These are phyloP conservation scores for Ecliptopera silaceata DNA, from an alignment of 2,888 invertebrate genomes.

Conservation along the genomic window DNA sequence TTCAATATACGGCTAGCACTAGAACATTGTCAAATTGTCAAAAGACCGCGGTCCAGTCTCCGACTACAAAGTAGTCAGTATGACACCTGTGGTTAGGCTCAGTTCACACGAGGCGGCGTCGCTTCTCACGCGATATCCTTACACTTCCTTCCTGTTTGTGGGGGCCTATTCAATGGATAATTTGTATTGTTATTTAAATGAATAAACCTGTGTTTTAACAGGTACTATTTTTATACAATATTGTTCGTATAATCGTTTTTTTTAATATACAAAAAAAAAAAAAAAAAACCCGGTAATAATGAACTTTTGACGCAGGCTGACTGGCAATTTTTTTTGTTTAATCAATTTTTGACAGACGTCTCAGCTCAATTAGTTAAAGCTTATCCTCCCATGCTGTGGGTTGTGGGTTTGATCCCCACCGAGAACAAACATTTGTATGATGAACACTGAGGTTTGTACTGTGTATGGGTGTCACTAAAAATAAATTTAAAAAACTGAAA, in stretches of 20 bases:
- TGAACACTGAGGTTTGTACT: no score
- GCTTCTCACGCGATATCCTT: constrained; percentile 79
- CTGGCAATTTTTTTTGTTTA: no score
- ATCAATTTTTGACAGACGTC: no score
- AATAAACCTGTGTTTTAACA: not conserved
- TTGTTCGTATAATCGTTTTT: not conserved
- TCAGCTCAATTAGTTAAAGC: no score
- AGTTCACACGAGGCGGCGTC: constrained; percentile 71
- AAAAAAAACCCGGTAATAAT: no score
- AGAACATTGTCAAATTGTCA: not conserved
- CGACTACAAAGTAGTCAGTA: constrained; percentile 11
- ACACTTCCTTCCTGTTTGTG: constrained; percentile 75
- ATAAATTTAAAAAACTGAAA: no score
- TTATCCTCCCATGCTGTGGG: no score
- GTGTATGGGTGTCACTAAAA: no score
- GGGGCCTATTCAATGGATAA: not conserved
- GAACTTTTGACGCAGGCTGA: no score
- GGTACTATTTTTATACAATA: not conserved
- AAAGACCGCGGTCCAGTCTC: constrained; percentile 4
- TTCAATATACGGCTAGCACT: not conserved
- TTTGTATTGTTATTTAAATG: constrained; percentile 4
- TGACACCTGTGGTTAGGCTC: constrained; percentile 46
- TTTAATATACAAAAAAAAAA: not conserved
- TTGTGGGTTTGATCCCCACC: no score
- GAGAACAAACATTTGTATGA: no score